phyloP scores from a whole-genome alignment of 2,888 invertebrate genomes.

The Cryptosula pallasiana region DNA sequence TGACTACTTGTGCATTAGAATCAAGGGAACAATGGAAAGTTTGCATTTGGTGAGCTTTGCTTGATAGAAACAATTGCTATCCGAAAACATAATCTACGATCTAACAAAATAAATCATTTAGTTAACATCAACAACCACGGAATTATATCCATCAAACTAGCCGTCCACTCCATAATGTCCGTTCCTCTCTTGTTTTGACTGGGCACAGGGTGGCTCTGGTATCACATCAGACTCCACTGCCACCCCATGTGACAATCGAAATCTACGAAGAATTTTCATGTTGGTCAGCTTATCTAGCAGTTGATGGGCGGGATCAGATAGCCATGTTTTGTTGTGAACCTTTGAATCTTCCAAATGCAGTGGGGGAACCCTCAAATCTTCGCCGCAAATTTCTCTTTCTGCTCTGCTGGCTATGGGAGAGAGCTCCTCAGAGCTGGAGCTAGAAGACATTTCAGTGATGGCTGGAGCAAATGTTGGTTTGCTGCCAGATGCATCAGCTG shows the following conservation, averaged over 20 bases:
- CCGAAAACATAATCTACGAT: too few relatives aligned
- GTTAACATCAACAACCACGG: too few relatives aligned
- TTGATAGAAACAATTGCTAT: too few relatives aligned
- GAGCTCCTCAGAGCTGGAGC: not conserved
- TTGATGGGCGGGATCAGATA: not conserved
- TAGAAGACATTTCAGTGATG: not conserved
- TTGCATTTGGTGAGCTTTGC: too few relatives aligned
- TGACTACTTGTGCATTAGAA: too few relatives aligned
- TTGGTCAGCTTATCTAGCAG: not conserved
- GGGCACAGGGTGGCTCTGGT: not conserved
- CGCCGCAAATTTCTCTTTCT: not conserved
- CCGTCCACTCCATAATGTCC: slow-evolving; percentile 19
- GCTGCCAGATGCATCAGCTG: too few relatives aligned
- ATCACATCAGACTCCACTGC: not conserved
- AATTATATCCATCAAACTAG: too few relatives aligned
- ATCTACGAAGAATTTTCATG: not conserved
- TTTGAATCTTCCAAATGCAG: not conserved
- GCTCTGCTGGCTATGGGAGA: not conserved
- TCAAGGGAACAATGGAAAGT: too few relatives aligned
- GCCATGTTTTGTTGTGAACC: not conserved
- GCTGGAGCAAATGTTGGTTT: not conserved
- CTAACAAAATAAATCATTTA: too few relatives aligned
- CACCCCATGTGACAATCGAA: not conserved
- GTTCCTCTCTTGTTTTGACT: slow-evolving; percentile 4
- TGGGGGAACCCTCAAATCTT: too few relatives aligned